Evolutionary conservation across 2,888 invertebrate species (phyloP).

Genomic region (Orthonychiurus folsomi): DNA sequence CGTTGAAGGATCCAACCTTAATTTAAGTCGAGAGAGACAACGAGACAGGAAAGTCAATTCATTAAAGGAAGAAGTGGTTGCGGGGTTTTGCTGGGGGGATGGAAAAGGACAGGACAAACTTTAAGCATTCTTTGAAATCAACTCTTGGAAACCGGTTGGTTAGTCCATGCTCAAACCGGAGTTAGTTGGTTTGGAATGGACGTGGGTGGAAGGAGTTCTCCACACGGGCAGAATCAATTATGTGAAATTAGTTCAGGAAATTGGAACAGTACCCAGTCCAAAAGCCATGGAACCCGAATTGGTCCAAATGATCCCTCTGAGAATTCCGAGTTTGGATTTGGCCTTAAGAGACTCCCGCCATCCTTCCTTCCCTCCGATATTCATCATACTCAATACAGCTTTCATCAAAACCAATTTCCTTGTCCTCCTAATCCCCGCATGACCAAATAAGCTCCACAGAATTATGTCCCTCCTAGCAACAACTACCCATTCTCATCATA

Average conservation of each 20-base stretch:
- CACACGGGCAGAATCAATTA: background rate
- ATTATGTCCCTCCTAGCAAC: too few species aligned
- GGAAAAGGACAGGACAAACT: background rate
- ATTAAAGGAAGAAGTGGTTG: background rate
- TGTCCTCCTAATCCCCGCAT: too few species aligned
- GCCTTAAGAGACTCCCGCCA: too few species aligned
- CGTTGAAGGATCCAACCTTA: background rate
- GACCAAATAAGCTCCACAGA: too few species aligned
- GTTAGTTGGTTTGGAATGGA: too few species aligned
- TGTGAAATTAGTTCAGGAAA: conserved; percentile 1
- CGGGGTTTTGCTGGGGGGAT: too few species aligned
- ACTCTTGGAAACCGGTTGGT: background rate
- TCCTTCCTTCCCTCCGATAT: too few species aligned
- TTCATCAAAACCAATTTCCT: too few species aligned
- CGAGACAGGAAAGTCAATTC: background rate
- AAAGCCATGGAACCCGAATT: background rate
- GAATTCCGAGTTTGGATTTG: too few species aligned
- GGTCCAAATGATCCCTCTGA: background rate
- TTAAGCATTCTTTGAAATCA: background rate
- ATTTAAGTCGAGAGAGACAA: background rate
- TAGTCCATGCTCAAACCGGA: too few species aligned
- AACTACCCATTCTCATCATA: too few species aligned
- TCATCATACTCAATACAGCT: too few species aligned
- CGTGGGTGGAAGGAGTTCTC: background rate
- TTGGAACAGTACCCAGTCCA: background rate